These are phyloP conservation scores for Amblyopsis hoosieri DNA, from an alignment of 2,797 vertebrate genomes.

Conservation along the genomic window DNA sequence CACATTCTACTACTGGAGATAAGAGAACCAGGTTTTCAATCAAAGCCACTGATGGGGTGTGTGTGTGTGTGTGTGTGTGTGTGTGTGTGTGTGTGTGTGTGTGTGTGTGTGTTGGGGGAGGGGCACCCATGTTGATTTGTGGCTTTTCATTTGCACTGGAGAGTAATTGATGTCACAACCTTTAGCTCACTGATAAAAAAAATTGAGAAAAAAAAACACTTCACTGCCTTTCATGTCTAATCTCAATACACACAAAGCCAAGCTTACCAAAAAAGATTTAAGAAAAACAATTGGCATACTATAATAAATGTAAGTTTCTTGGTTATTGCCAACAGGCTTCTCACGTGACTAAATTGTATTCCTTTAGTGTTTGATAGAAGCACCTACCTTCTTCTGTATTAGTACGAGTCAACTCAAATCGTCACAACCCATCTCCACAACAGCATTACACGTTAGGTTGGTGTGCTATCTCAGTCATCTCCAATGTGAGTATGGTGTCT, in stretches of 20 bases:
- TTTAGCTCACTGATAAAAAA: neutral
- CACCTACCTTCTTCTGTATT: constrained; percentile 26
- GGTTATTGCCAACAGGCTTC: constrained; percentile 43
- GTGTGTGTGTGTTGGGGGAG: neutral
- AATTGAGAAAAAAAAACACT: constrained; percentile 13
- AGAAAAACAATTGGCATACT: constrained; percentile 19
- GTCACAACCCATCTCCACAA: constrained; percentile 16
- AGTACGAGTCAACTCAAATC: constrained; percentile 17
- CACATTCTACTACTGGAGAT: constrained; percentile 27
- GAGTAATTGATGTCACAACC: neutral
- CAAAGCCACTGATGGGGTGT: neutral
- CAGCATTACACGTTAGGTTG: neutral
- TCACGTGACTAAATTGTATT: constrained; percentile 29
- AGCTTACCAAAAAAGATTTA: constrained; percentile 48
- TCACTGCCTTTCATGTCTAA: constrained; percentile 40
- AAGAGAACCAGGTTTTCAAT: constrained; percentile 37
- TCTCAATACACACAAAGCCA: constrained; percentile 40
- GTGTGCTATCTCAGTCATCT: constrained; percentile 6
- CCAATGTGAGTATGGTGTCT: neutral
- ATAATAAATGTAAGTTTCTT: constrained; percentile 22
- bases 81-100: no score
- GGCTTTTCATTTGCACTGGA: no score
- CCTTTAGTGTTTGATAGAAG: constrained; percentile 26
- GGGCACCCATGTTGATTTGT: no score
- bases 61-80: no score